Base-by-base conservation (phyloP, 2,113 vertebrate species). In the Puffinus mauretanicus region DNA sequence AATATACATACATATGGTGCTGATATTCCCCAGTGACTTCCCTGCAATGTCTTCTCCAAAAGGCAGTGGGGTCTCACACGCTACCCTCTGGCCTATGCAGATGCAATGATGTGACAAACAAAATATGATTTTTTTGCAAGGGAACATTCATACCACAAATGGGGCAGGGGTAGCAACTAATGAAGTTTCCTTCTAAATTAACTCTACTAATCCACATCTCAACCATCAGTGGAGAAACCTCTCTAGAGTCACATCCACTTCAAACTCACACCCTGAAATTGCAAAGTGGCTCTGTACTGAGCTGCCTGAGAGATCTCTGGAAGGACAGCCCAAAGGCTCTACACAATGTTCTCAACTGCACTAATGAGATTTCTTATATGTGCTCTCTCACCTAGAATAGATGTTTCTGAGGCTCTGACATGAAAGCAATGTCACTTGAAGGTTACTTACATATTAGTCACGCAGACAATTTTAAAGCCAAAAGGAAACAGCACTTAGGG, bases 401-500 rank as follows among this genome's bases (percentile, higher is more conserved):
- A 57, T 19, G 15, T 69, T 94, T 95, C 83, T 17, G 38, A 72
- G 73, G 57, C 52, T 80, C 4, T 4, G n/a, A 83, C 42, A 92
- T 5, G 0, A 84, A 58, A 88, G 52, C 82, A 86, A 44, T 58
- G 91, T 61, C 86, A 94, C 77, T 32, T 80, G 47, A 83, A 91
- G 69, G 84, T 94, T 65, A 89, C 18, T 76, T 27, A 72, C 2
- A 0, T 52, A 65, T 76, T 95, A 93, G 73, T 94, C 91, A 91
- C 2, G 2, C 76, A 58, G 67, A 54, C 29, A 46, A 46, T 66
- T 87, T 69, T 77, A 76, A 92, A 89, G 73, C 70, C 61, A 78
- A 86, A 65, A 86, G 94, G 81, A 94, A 97, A 57, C 4, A 44
- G 86, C 25, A 64, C 75, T 89, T 57, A 75, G 17, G 54, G 40